Percentiles rank a stretch among this genome's conserved stretches.
These are phyloP conservation scores for Andrena trimmerana DNA, from an alignment of 2,888 invertebrate species.

Conservation along the genomic window DNA sequence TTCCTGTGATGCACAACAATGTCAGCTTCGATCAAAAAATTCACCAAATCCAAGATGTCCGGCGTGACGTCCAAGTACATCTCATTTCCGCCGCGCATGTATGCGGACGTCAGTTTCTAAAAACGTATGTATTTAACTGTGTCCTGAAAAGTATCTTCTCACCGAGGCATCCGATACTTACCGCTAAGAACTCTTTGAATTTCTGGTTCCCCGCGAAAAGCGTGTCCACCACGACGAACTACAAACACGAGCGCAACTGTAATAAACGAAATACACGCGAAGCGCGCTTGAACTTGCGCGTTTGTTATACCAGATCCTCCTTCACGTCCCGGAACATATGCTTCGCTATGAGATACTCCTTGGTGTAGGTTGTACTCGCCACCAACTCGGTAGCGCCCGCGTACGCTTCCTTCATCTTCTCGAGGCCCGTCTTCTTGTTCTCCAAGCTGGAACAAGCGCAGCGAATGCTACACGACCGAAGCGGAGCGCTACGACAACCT, in stretches of 20 bases:
- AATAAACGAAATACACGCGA: neutral
- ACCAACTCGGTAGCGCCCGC: constrained; percentile 61
- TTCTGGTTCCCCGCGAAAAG: constrained; percentile 75
- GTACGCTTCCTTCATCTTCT: constrained; percentile 75
- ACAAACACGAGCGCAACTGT: constrained; percentile 34
- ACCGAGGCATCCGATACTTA: constrained; percentile 62
- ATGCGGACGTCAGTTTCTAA: constrained; percentile 74
- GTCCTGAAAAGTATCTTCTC: neutral
- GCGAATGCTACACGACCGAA: neutral
- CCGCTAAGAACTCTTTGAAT: constrained; percentile 74
- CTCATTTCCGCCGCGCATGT: constrained; percentile 79
- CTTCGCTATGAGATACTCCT: constrained; percentile 66
- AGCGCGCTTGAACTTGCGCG: neutral
- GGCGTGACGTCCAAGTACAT: constrained; percentile 74
- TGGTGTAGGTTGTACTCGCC: constrained; percentile 58
- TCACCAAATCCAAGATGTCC: constrained; percentile 61
- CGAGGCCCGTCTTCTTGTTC: constrained; percentile 71
- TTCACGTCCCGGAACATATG: constrained; percentile 72
- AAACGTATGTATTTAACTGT: constrained; percentile 30
- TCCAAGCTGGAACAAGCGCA: constrained; percentile 69
- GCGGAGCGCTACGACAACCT: neutral
- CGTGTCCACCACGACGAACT: constrained; percentile 72
- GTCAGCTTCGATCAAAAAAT: constrained; percentile 77
- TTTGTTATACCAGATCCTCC: constrained; percentile 76
- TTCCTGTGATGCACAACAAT: constrained; percentile 77